These are phyloP conservation scores for Clamator glandarius DNA, from an alignment of 2,797 vertebrate genomes.

Conservation along the genomic window DNA sequence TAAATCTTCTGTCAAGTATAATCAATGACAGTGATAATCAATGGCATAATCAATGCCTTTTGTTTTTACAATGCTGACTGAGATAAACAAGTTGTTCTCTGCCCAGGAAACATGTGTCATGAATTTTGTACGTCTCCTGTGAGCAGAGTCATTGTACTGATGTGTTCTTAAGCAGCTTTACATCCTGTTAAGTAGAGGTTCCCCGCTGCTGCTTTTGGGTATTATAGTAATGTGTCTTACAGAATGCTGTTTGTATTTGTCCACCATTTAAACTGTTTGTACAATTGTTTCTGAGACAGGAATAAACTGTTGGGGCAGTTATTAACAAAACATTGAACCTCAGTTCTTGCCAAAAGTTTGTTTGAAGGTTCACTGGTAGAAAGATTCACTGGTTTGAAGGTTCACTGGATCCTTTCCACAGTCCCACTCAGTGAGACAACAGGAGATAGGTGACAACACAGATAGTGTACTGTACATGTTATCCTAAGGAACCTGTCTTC, in stretches of 20 bases:
- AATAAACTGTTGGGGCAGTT: background rate
- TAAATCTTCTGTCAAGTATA: background rate
- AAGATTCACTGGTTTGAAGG: background rate
- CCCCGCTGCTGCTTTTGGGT: background rate
- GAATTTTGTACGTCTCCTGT: background rate
- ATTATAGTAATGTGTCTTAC: background rate
- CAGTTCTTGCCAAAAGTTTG: background rate
- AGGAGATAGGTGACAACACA: background rate
- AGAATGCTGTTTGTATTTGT: background rate
- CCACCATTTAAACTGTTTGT: background rate
- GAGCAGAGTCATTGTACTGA: background rate
- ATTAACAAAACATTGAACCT: background rate
- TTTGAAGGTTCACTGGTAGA: background rate
- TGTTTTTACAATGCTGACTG: background rate
- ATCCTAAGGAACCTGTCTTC: background rate
- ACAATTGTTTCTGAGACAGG: background rate
- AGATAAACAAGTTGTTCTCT: background rate
- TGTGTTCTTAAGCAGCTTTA: background rate
- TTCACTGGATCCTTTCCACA: background rate
- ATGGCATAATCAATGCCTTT: background rate
- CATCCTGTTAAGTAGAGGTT: background rate
- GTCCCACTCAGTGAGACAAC: background rate
- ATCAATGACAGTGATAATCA: background rate
- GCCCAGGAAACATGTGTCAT: background rate
- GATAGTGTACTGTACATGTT: background rate